Evolutionary conservation across 2,113 vertebrate species (phyloP).

Genomic region (Brachyistius frenatus): DNA sequence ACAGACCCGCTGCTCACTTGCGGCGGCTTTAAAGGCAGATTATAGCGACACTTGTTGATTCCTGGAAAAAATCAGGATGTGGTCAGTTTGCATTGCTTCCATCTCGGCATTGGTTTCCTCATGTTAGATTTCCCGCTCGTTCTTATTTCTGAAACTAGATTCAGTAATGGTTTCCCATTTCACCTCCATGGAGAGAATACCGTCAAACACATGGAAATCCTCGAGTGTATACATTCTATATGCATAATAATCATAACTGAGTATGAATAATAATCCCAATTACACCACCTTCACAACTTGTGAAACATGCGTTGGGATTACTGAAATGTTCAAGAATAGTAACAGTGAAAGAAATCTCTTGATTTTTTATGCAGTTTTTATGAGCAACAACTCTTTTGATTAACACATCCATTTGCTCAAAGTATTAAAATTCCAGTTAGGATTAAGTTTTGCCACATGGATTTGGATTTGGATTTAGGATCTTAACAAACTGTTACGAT

Average conservation of each 20-base stretch:
- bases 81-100: too few relatives aligned
- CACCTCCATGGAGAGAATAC: constrained; percentile 21
- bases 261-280: constrained; percentile 24
- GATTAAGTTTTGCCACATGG: background rate
- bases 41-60: too few relatives aligned
- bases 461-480: constrained; percentile 25
- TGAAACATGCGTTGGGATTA: constrained; percentile 25
- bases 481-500: constrained; percentile 15
- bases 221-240: constrained; percentile 35
- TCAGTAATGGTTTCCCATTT: background rate
- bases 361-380: background rate
- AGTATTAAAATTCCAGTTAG: constrained; percentile 10
- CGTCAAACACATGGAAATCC: constrained; percentile 8
- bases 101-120: too few relatives aligned
- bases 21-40: too few relatives aligned
- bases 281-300: constrained; percentile 3
- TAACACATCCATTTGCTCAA: constrained; percentile 6
- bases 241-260: background rate
- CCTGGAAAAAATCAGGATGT: too few relatives aligned
- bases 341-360: background rate
- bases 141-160: background rate
- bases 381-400: background rate
- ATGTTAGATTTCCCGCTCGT: too few relatives aligned
- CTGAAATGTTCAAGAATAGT: constrained; percentile 9
- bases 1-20: too few relatives aligned